A percentile compares a stretch with the other conserved stretches of the same genome.
Conservation (phyloP, 2,113 vertebrate species). For the Euleptes europaea region DNA sequence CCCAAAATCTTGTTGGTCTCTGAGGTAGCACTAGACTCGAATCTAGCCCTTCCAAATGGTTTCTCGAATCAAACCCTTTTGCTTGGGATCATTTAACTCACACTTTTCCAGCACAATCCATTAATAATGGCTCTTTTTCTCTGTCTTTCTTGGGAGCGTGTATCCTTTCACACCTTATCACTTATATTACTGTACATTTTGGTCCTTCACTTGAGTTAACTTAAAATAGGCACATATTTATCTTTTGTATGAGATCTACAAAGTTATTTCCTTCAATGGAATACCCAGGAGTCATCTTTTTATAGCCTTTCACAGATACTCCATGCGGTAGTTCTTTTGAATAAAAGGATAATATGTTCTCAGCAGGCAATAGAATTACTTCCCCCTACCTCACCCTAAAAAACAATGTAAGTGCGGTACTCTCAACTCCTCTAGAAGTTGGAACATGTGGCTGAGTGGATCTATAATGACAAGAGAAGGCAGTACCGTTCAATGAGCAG, state of each 20-base stretch:
- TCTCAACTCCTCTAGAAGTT: not conserved
- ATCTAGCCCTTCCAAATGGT: no score
- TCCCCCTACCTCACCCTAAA: no score
- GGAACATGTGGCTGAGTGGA: not conserved
- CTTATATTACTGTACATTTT: not conserved
- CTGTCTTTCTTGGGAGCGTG: not conserved
- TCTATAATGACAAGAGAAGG: not conserved
- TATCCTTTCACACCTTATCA: not conserved
- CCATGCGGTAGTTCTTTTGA: not conserved
- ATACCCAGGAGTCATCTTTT: not conserved
- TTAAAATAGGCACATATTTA: not conserved
- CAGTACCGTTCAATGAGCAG: not conserved
- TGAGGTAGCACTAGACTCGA: no score
- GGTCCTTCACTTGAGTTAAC: not conserved
- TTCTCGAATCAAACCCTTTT: not conserved
- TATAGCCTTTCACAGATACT: not conserved
- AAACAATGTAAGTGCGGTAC: not conserved
- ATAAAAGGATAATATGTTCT: not conserved
- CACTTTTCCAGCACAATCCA: no score
- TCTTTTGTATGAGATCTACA: not conserved
- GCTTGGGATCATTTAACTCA: no score
- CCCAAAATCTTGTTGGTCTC: no score
- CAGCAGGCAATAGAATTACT: not conserved
- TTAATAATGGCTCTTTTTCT: not conserved
- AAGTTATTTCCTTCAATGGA: not conserved